A percentile compares a stretch with the other conserved stretches of the same genome.
These are phyloP conservation scores for Smittia sp. DNA, from an alignment of 2,888 invertebrate species.

Conservation along the genomic window DNA sequence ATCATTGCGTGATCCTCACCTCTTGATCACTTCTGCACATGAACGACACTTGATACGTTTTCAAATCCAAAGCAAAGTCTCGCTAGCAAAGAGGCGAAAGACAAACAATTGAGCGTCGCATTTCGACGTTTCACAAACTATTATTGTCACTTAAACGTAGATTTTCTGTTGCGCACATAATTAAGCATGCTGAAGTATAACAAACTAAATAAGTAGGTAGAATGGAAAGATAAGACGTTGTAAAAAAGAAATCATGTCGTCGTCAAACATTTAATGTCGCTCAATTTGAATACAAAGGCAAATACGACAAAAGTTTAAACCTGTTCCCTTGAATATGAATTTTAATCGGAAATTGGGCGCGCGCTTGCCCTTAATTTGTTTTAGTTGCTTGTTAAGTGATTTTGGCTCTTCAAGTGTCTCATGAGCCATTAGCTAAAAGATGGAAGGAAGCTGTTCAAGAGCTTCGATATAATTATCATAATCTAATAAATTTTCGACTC, in stretches of 20 bases:
- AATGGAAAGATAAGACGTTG: neutral
- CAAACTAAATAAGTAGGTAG: neutral
- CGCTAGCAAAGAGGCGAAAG: too few relatives aligned
- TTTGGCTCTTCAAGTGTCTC: neutral
- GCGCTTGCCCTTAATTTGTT: constrained; percentile 3
- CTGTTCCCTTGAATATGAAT: neutral
- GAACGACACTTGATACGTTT: too few relatives aligned
- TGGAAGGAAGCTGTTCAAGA: neutral
- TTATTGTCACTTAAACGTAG: neutral
- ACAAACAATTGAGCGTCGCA: neutral
- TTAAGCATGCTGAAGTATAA: neutral
- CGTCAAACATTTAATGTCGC: neutral
- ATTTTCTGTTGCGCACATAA: neutral
- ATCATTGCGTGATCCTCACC: too few relatives aligned
- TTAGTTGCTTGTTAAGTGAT: neutral
- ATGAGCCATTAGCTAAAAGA: neutral
- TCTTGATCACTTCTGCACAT: too few relatives aligned
- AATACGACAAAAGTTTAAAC: neutral
- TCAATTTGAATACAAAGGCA: constrained; percentile 5
- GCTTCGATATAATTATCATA: too few relatives aligned
- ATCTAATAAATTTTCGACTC: too few relatives aligned
- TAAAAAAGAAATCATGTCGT: constrained; percentile 9
- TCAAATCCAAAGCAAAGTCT: too few relatives aligned
- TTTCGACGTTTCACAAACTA: neutral
- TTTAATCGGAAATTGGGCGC: neutral